Conservation (phyloP, 2,888 invertebrate genomes). For the Chirona hameri region DNA sequence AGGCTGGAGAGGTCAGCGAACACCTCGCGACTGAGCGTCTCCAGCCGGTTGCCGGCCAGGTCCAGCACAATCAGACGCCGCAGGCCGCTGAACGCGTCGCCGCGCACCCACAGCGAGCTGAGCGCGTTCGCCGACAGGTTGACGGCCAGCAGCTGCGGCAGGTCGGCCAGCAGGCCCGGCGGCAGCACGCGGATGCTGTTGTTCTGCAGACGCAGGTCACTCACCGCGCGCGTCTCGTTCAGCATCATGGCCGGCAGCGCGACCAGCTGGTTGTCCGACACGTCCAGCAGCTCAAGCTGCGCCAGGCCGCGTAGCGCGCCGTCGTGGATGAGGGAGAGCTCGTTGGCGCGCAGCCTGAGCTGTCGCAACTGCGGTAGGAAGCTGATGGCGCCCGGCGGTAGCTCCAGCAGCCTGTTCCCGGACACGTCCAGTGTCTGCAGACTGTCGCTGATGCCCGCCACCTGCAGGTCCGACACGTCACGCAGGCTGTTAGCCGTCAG, state of each 20-base stretch:
- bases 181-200: slow-evolving; percentile 83
- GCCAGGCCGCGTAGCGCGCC: slow-evolving; percentile 74
- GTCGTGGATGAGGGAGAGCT: slow-evolving; percentile 71
- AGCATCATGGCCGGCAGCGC: slow-evolving; percentile 77
- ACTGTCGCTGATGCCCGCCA: slow-evolving; percentile 31
- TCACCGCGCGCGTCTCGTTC: slow-evolving; percentile 54
- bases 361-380: slow-evolving; percentile 67
- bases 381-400: slow-evolving; percentile 63
- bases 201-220: slow-evolving; percentile 85
- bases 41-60: slow-evolving; percentile 76
- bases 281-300: slow-evolving; percentile 73
- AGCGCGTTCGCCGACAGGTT: slow-evolving; percentile 83
- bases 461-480: slow-evolving; percentile 42
- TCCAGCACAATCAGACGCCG: slow-evolving; percentile 83
- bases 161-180: slow-evolving; percentile 77
- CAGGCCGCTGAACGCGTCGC: slow-evolving; percentile 80
- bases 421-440: slow-evolving; percentile 50
- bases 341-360: slow-evolving; percentile 76
- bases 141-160: slow-evolving; percentile 72
- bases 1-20: slow-evolving; percentile 81
- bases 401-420: slow-evolving; percentile 80
- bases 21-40: slow-evolving; percentile 73
- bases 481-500: slow-evolving; percentile 44
- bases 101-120: slow-evolving; percentile 75
- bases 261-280: slow-evolving; percentile 79